Base-by-base conservation (phyloP, 2,113 vertebrate species). In the Gobius niger region DNA sequence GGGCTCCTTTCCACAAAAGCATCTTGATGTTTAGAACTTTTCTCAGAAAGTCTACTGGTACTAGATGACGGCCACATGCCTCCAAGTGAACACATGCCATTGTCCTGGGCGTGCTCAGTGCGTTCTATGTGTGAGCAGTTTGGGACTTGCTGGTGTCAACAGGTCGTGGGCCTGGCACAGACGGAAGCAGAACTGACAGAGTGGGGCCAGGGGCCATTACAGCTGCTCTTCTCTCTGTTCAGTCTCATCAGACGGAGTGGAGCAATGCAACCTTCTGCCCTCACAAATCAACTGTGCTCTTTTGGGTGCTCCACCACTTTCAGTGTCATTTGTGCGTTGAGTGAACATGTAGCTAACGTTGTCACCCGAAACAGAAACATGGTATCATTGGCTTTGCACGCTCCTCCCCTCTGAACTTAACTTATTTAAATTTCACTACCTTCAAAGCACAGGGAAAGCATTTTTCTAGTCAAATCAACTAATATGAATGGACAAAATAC, bases 181-280 rank as follows among this genome's bases (percentile, higher is more conserved):
- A 89, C 74, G 34, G 80, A 67, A 87, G 75, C 34, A 9, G 56
- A 63, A 10, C 69, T 83, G 87, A 87, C 84, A 73, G 9, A 7
- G 50, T n/a, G 1, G 64, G 78, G 75, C 78, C 84, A 66, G 74
- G 11, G 75, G 82, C 74, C 72, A 66, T 78, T 65, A 18, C 70
- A 42, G 72, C 64, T 66, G 60, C 80, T 78, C 71, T 63, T 80
- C 71, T 71, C 59, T 69, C 78, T 85, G 85, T 77, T 88, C 67
- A 50, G 56, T 82, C 77, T 87, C 77, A 82, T 88, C 82, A 81
- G 67, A 69, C 63, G 62, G 18, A 46, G 19, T 50, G 68, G 67
- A 72, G 74, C 76, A 61, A 72, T 80, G 72, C 81, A 77, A 75
- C 61, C 66, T 71, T 63, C 34, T 4, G 7, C 9, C 40, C 24